These are phyloP conservation scores for Spheniscus mendiculus DNA, from an alignment of 2,113 vertebrate species.

Conservation along the genomic window DNA sequence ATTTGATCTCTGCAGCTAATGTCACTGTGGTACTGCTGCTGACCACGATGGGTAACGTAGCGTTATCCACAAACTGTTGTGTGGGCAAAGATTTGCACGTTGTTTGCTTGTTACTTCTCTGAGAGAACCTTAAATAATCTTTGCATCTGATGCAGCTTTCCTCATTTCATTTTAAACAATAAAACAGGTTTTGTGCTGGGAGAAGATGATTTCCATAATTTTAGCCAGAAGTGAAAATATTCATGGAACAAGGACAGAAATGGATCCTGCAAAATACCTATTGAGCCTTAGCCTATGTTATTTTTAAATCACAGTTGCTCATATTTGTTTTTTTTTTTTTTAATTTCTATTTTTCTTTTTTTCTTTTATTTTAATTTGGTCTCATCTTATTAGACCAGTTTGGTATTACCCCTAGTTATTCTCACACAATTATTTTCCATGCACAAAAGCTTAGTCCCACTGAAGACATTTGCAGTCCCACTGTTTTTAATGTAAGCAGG, in stretches of 20 bases:
- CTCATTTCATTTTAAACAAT: background rate
- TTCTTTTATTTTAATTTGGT: background rate
- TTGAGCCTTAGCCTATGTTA: background rate
- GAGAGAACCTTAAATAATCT: background rate
- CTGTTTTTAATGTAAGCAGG: background rate
- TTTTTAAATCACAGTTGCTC: background rate
- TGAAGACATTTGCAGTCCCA: background rate
- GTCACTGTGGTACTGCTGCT: background rate
- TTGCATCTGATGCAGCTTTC: background rate
- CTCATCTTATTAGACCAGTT: background rate
- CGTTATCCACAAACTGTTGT: background rate
- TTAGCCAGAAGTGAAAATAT: conserved; percentile 15
- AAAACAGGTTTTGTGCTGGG: background rate
- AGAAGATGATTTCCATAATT: conserved; percentile 18
- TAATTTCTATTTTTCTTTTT: rapidly evolving
- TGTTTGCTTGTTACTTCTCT: background rate
- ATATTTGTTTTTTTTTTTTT: background rate
- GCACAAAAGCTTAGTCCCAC: background rate
- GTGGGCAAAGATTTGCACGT: background rate
- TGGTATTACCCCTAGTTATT: background rate
- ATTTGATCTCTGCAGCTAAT: background rate
- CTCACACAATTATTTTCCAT: background rate
- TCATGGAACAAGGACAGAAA: background rate
- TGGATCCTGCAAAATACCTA: background rate
- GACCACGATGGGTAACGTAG: rapidly evolving